These are phyloP conservation scores for Lanistes nyassanus DNA, from an alignment of 1,140 invertebrate species.

Conservation along the genomic window DNA sequence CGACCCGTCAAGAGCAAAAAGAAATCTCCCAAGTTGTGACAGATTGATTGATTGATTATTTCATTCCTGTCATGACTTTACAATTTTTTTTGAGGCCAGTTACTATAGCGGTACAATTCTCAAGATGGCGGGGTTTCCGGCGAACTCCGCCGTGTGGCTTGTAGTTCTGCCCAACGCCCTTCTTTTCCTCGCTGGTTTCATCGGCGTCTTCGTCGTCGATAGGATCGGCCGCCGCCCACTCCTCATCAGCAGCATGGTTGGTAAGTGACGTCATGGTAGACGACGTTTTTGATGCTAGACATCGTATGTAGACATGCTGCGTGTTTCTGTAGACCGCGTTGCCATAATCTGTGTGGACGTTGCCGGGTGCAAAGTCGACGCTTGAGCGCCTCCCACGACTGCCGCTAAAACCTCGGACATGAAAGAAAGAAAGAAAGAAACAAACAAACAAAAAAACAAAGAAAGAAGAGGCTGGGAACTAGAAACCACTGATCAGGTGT, in stretches of 20 bases:
- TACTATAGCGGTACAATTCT: slow-evolving; percentile 76
- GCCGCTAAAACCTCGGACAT: background rate
- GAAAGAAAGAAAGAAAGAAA: too few species aligned
- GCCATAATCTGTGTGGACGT: background rate
- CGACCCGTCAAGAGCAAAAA: too few species aligned
- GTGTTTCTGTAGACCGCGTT: background rate
- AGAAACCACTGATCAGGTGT: too few species aligned
- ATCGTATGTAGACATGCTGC: too few species aligned
- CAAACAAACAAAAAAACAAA: too few species aligned
- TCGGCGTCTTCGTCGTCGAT: slow-evolving; percentile 73
- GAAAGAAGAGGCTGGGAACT: too few species aligned
- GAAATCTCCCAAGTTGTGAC: too few species aligned
- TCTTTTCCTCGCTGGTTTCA: slow-evolving; percentile 73
- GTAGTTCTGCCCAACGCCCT: slow-evolving; percentile 70
- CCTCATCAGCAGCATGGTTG: slow-evolving; percentile 68
- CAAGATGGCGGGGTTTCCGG: slow-evolving; percentile 72
- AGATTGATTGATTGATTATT: too few species aligned
- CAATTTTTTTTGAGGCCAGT: slow-evolving; percentile 57
- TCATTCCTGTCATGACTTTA: too few species aligned
- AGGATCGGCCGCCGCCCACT: slow-evolving; percentile 71
- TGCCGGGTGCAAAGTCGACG: background rate
- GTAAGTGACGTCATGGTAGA: slow-evolving; percentile 24
- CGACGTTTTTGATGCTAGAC: too few species aligned
- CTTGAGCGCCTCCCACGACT: too few species aligned
- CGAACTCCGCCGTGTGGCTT: slow-evolving; percentile 73